phyloP scores from a whole-genome alignment of 2,113 vertebrate genomes.

The Lontra canadensis region DNA sequence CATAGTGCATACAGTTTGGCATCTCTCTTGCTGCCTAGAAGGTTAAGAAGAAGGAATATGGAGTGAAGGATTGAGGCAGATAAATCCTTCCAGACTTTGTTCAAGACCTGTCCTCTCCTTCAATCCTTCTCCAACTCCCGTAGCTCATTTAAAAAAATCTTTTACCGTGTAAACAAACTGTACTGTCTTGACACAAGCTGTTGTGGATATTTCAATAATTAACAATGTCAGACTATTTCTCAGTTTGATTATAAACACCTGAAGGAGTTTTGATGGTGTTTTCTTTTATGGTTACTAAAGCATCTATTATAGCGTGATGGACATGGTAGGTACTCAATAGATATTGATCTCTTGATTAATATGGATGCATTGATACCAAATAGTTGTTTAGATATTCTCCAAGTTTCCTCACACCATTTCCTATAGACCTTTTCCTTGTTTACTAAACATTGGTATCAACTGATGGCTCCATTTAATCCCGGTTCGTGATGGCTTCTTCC shows the following conservation, averaged over 20 bases:
- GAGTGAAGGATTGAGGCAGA: neutral
- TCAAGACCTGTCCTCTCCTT: neutral
- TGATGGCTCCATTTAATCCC: neutral
- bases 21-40: neutral
- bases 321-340: neutral
- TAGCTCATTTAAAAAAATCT: neutral
- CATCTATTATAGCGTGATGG: neutral
- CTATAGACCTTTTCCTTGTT: neutral
- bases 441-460: neutral
- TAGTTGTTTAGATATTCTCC: neutral
- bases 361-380: neutral
- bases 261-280: neutral
- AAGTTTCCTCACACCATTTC: neutral
- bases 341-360: neutral
- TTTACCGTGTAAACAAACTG: neutral
- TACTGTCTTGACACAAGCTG: neutral
- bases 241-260: neutral
- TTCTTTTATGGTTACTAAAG: neutral
- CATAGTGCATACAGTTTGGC: neutral
- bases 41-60: neutral
- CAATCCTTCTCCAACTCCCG: neutral
- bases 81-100: neutral
- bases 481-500: neutral
- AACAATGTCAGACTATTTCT: neutral
- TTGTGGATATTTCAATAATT: neutral